Base-by-base conservation (phyloP, 2,888 invertebrate species). In the Drosophila anomalata region DNA sequence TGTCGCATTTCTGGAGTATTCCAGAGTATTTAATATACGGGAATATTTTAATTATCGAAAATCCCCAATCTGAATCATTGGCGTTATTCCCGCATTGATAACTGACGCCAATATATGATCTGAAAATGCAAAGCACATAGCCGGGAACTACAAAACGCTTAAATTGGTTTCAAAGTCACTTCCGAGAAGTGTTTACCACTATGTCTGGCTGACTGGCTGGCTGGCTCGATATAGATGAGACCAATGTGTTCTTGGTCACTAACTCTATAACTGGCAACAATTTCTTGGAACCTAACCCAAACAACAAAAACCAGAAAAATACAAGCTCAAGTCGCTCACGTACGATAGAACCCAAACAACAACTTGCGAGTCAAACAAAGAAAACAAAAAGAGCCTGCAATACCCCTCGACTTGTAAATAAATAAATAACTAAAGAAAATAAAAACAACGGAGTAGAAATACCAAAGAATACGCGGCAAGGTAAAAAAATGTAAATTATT, bases 401-500 rank as follows among this genome's bases (percentile, higher is more conserved):
- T 36, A 24, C 36, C 36, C 55, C 62, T 56, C 62, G 52, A 55
- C 65, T 61, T 71, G 71, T 57, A 73, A 79, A 76, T 76, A 78
- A 81, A 81, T 80, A 77, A 81, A 83, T 77, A 87, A 65, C 63
- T 74, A 73, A 60, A 41, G 59, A 56, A 72, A 68, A 61, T 52
- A 65, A 48, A 56, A 68, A 55, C 20, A 52, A 59, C 41, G 8
- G 36, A 44, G 58, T n/a, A 63, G 47, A 50, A 60, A 67, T 65
- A 55, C 24, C 54, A 44, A 57, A 52, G 50, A 42, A 41, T 29
- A 52, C 41, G 14, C 6, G 17, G 31, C 24, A 24, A 47, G 56
- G 54, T 44, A 61, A 46, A 47, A 71, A 71, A 80, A 87, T 83
- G 79, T 85, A 83, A 83, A 83, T 83, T 87, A 85, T 87, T 77